Percentiles rank a stretch among this genome's conserved stretches.
phyloP scores from a whole-genome alignment of 2,113 vertebrate genomes.

The Chaetops frenatus region DNA sequence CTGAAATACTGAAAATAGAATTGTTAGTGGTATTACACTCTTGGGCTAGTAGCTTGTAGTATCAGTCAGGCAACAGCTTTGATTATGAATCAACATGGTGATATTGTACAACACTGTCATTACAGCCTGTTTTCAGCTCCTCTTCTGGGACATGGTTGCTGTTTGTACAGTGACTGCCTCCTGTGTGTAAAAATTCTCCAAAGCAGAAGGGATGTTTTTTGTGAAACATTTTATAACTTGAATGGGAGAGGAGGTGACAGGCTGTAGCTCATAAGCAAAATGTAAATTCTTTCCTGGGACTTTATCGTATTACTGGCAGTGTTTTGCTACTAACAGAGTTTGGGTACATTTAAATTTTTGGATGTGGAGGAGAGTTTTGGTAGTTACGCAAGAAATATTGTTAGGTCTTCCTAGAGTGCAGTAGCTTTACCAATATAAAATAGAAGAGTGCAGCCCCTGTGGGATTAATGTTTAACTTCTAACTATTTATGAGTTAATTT shows the following conservation, averaged over 20 bases:
- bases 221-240: not conserved
- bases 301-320: not conserved
- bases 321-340: not conserved
- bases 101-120: not conserved
- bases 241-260: not conserved
- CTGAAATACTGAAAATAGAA: not conserved
- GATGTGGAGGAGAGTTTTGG: not conserved
- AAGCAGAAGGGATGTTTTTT: not conserved
- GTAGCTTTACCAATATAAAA: not conserved
- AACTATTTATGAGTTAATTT: not conserved
- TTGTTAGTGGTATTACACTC: not conserved
- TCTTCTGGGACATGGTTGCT: not conserved
- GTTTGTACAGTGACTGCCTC: not conserved
- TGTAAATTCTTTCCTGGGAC: not conserved
- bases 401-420: not conserved
- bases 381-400: not conserved
- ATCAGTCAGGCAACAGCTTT: not conserved
- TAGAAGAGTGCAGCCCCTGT: not conserved
- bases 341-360: not conserved
- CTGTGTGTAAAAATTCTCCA: not conserved
- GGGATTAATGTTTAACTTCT: not conserved
- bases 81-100: not conserved
- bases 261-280: not conserved
- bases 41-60: not conserved
- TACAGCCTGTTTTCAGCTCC: not conserved